Evolutionary conservation across 2,797 vertebrate species (phyloP).

Genomic region (Pelochelys cantorii): DNA sequence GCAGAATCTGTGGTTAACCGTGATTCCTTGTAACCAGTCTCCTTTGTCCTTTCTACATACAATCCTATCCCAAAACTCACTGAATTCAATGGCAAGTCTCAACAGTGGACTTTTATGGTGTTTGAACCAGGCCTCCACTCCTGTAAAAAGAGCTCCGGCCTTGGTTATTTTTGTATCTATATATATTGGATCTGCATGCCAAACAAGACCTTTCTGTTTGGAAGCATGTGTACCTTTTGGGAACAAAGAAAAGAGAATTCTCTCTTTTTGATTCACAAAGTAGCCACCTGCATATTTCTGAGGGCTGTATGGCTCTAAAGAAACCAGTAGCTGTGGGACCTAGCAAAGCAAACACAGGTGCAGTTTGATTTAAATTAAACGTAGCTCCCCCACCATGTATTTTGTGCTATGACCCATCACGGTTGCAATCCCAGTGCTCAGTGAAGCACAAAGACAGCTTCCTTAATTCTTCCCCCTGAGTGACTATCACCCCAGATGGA

Average conservation of each 20-base stretch:
- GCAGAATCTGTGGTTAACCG: not conserved
- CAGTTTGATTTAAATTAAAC: not conserved
- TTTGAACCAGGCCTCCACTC: not conserved
- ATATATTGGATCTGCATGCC: not conserved
- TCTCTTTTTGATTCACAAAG: not conserved
- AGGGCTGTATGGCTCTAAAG: not conserved
- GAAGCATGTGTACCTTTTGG: not conserved
- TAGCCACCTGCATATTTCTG: not conserved
- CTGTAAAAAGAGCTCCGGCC: not conserved
- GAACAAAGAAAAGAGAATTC: not conserved
- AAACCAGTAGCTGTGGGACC: accelerated
- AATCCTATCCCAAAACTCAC: not conserved
- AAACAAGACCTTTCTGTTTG: not conserved
- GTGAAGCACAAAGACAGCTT: not conserved
- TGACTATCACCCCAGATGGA: not conserved
- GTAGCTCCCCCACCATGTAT: accelerated
- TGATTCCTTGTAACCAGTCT: not conserved
- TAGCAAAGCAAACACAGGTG: conserved; percentile 14
- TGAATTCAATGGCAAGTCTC: not conserved
- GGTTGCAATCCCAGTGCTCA: not conserved
- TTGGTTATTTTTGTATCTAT: not conserved
- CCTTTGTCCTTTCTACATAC: not conserved
- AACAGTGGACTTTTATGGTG: not conserved
- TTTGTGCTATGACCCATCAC: accelerated
- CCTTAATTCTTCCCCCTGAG: not conserved